Evolutionary conservation across 2,888 invertebrate genomes (phyloP).

Genomic region (Limenitis camilla): DNA sequence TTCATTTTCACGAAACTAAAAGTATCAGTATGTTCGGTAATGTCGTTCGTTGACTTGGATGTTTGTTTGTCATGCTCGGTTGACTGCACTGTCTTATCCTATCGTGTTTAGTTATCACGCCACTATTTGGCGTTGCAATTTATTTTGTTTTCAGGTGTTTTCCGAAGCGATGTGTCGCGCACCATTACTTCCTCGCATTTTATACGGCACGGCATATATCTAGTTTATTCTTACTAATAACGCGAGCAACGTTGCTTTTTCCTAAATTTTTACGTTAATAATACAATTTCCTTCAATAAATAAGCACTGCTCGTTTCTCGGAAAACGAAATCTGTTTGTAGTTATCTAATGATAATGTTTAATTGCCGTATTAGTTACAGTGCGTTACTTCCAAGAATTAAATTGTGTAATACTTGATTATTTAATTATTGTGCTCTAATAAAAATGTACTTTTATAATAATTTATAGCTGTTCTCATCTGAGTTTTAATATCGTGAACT

Average conservation of each 20-base stretch:
- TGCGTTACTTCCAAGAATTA: background rate
- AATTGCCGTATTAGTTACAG: conserved; percentile 7
- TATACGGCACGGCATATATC: conserved; percentile 17
- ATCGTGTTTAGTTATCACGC: conserved; percentile 57
- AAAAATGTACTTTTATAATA: no score
- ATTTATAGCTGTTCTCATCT: no score
- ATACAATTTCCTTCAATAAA: background rate
- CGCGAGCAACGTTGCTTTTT: background rate
- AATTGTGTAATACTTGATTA: background rate
- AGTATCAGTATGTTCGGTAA: conserved; percentile 67
- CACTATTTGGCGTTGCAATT: conserved; percentile 56
- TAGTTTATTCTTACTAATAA: conserved; percentile 9
- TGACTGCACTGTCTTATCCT: conserved; percentile 43
- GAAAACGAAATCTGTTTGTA: background rate
- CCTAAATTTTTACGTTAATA: background rate
- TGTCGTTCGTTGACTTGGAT: conserved; percentile 70
- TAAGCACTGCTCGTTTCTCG: background rate
- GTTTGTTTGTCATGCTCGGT: conserved; percentile 70
- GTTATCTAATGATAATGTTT: conserved; percentile 4
- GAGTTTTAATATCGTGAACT: no score
- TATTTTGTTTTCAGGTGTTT: conserved; percentile 48
- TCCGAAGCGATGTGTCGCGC: conserved; percentile 37
- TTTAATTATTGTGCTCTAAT: background rate
- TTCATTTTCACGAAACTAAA: conserved; percentile 72
- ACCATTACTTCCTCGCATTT: conserved; percentile 41